Conservation (phyloP, 2,888 invertebrate genomes). For the Cantharis rufa region DNA sequence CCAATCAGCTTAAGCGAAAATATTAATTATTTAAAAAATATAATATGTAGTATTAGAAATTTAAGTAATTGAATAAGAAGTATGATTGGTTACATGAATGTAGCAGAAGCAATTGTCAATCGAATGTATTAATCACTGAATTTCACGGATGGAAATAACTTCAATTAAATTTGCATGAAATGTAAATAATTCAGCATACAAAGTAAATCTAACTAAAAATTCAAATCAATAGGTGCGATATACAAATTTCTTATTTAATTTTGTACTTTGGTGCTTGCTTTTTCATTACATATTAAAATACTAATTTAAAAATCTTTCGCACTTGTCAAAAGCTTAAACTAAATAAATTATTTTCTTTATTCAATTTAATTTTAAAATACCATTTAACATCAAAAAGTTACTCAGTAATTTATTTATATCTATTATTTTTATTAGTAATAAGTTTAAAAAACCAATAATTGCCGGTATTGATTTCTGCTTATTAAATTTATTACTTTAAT, state of each 20-base stretch:
- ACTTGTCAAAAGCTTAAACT: background rate
- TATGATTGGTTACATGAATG: background rate
- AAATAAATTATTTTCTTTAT: no score
- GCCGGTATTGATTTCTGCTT: no score
- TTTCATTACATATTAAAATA: background rate
- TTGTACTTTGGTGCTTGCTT: background rate
- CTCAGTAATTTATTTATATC: no score
- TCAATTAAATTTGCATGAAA: background rate
- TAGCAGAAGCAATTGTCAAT: background rate
- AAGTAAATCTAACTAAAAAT: background rate
- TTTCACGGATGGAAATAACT: background rate
- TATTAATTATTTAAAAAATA: background rate
- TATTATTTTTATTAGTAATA: no score
- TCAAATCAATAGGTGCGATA: background rate
- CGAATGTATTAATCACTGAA: background rate
- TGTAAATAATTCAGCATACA: background rate
- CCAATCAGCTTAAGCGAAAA: background rate
- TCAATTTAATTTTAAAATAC: no score
- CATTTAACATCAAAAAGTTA: no score
- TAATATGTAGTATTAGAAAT: background rate
- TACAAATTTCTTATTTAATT: background rate
- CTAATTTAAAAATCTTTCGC: background rate
- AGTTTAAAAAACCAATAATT: no score
- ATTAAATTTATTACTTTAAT: no score
- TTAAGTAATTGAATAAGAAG: background rate